phyloP scores from a whole-genome alignment of 2,888 invertebrate genomes.

The Brachypalpus laphriformis region DNA sequence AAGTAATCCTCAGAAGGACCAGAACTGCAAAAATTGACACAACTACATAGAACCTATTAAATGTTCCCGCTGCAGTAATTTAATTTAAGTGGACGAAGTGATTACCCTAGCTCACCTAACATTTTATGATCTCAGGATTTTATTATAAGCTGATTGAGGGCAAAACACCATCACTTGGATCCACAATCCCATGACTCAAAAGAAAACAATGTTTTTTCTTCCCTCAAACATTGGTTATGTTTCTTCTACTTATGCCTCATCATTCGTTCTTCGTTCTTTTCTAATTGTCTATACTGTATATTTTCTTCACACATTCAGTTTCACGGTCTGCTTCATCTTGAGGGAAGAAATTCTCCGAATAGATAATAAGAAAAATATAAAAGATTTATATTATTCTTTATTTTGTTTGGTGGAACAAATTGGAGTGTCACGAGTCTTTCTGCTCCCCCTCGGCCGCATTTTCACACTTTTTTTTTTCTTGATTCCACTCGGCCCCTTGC shows the following conservation, averaged over 20 bases:
- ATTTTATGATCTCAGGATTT: too few species aligned
- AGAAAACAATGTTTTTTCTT: too few species aligned
- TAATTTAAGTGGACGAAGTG: too few species aligned
- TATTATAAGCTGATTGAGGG: too few species aligned
- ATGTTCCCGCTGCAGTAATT: too few species aligned
- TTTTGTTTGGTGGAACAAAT: constrained; percentile 22
- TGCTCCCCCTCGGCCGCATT: background rate
- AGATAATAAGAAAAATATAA: constrained; percentile 6
- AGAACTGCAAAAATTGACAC: too few species aligned
- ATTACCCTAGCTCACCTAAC: too few species aligned
- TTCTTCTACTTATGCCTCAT: background rate
- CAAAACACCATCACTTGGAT: too few species aligned
- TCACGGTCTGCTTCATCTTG: constrained; percentile 12
- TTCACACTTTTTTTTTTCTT: background rate
- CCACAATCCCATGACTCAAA: too few species aligned
- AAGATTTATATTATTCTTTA: constrained; percentile 10
- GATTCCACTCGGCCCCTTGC: background rate
- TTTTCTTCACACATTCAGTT: constrained; percentile 25
- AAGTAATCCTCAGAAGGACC: too few species aligned
- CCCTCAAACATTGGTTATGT: too few species aligned
- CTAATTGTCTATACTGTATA: background rate
- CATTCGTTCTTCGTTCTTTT: background rate
- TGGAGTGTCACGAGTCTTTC: constrained; percentile 22
- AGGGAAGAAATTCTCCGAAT: background rate
- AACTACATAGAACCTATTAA: too few species aligned